Evolutionary conservation across 1,140 invertebrate species (phyloP).

Genomic region (Ridgeia piscesae): DNA sequence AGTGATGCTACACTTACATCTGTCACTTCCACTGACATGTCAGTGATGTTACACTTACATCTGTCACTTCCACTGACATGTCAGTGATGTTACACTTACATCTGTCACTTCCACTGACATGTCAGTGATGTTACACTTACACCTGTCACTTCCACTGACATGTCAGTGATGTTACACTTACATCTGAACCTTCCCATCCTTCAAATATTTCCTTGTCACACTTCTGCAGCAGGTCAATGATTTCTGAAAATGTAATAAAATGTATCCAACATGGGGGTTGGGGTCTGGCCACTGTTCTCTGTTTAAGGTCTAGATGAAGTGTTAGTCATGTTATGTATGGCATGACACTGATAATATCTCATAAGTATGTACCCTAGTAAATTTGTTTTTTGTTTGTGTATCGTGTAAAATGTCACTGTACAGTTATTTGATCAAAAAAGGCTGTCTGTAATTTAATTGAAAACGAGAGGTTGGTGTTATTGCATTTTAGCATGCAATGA

Average conservation of each 20-base stretch:
- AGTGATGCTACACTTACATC: neutral
- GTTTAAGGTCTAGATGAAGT: too few relatives aligned
- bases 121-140: neutral
- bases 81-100: conserved; percentile 5
- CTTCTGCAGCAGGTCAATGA: conserved; percentile 38
- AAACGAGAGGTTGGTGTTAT: too few relatives aligned
- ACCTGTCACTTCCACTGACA: neutral
- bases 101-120: neutral
- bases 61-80: neutral
- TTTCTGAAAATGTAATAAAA: conserved; percentile 33
- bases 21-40: neutral
- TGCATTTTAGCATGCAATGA: too few relatives aligned
- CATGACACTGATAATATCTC: too few relatives aligned
- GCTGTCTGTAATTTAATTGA: too few relatives aligned
- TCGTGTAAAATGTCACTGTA: too few relatives aligned
- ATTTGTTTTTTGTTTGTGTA: too few relatives aligned
- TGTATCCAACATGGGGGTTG: too few relatives aligned
- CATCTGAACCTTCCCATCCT: conserved; percentile 42
- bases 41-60: neutral
- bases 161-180: conserved; percentile 20
- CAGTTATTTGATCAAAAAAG: too few relatives aligned
- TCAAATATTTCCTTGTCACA: conserved; percentile 51
- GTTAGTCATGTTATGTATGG: too few relatives aligned
- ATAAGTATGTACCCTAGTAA: too few relatives aligned
- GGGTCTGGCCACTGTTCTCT: too few relatives aligned